Base-by-base conservation (phyloP, 2,888 invertebrate genomes). In the Drosophila ochracea region DNA sequence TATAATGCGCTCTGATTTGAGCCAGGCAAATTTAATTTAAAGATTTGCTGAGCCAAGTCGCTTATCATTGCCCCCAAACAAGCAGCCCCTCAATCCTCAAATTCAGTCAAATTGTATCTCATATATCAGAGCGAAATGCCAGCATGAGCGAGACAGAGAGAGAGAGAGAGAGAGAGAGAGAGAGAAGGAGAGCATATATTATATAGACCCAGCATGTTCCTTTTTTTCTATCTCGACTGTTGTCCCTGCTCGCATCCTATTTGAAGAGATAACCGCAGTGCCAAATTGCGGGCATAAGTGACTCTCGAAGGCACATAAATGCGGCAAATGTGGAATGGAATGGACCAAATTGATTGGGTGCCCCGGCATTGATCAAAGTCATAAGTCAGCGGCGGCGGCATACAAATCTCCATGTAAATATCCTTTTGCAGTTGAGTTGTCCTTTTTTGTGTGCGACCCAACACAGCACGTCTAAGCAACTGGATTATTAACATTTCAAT, bases 401-500 rank as follows among this genome's bases (percentile, higher is more conserved):
- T 78, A 83, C 80, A 86, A 91, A 85, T 90, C 87, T 90, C 83
- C 85, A 89, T 91, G 76, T 85, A 89, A 91, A 89, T 87, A 91
- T 91, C 85, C 90, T 80, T 83, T 89, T 76, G 74, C 83, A 91
- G 86, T 81, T 74, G 76, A 78, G 84, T 73, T 84, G 86, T 82
- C 82, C 83, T 78, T 88, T 82, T 86, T 71, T 28, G 47, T 47
- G 67, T 54, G 37, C 64, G 60, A 37, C 68, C 58, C 54, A 35
- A 54, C 79, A 50, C 82, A 80, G 82, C 84, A 88, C 83, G 89
- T 88, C 90, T 80, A 83, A 81, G 90, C 87, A 80, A 86, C 86
- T 86, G 83, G 90, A 91, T 91, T 91, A 90, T 91, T 83, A 90
- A 91, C 91, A 91, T 91, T 91, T 91, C 83, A 91, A 91, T 91